These are phyloP conservation scores for Alcedo quadribrachys DNA, from an alignment of 2,797 vertebrate genomes.

Conservation along the genomic window DNA sequence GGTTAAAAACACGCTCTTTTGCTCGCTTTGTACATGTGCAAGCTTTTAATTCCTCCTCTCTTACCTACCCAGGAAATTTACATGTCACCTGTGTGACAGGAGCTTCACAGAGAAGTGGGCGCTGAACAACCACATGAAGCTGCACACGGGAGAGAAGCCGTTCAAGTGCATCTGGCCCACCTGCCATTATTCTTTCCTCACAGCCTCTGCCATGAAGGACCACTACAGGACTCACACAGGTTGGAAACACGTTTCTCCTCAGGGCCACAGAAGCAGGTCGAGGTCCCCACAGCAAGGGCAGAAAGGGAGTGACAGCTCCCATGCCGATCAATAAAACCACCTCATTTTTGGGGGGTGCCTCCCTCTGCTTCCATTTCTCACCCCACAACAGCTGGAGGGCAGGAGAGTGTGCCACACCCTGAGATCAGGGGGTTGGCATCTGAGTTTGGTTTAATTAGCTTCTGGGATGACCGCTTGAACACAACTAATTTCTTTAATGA, in stretches of 20 bases:
- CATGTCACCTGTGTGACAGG: constrained; percentile 93
- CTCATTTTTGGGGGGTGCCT: neutral
- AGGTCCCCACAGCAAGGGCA: rapidly evolving
- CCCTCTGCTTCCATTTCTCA: neutral
- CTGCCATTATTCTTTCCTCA: constrained; percentile 97
- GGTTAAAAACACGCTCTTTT: constrained; percentile 48
- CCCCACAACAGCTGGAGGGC: neutral
- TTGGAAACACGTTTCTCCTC: constrained; percentile 63
- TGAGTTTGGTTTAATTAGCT: neutral
- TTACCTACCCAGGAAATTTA: constrained; percentile 88
- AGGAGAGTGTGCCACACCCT: neutral
- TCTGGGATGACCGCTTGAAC: neutral
- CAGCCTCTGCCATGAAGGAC: constrained; percentile 97
- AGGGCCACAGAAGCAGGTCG: rapidly evolving
- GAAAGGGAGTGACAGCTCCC: neutral
- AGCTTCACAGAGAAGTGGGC: constrained; percentile 99
- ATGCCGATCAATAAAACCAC: neutral
- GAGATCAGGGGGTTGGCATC: neutral
- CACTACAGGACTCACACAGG: constrained; percentile 98
- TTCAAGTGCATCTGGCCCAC: constrained; percentile 95
- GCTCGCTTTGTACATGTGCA: constrained; percentile 2
- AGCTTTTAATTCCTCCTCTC: constrained; percentile 64
- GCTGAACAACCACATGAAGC: constrained; percentile 98
- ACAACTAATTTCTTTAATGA: neutral
- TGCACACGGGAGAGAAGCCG: constrained; percentile 96